phyloP scores from a whole-genome alignment of 2,113 vertebrate species.

The Dasyurus viverrinus region DNA sequence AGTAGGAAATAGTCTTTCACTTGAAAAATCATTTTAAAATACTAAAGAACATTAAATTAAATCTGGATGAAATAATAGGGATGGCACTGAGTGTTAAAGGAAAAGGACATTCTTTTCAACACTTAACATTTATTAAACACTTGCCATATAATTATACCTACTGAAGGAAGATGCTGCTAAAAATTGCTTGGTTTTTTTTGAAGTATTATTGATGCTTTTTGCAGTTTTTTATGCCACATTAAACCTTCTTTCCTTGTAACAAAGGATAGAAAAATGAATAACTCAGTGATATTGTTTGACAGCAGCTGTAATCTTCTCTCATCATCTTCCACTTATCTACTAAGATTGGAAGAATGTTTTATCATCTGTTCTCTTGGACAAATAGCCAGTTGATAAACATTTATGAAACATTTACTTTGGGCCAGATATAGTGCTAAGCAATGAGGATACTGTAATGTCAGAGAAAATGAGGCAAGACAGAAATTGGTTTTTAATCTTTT shows the following conservation, averaged over 20 bases:
- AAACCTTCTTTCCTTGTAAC: background rate
- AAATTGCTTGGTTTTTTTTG: background rate
- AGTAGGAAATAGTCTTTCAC: background rate
- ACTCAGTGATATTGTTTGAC: background rate
- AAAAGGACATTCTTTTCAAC: slow-evolving; percentile 48
- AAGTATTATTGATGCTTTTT: background rate
- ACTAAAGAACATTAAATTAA: slow-evolving; percentile 48
- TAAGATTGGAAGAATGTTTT: background rate
- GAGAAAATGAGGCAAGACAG: too few relatives aligned
- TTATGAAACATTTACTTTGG: background rate
- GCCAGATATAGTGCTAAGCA: background rate
- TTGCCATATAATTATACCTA: slow-evolving; percentile 32
- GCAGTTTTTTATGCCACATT: background rate
- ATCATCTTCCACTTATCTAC: background rate
- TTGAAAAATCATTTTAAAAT: slow-evolving; percentile 24
- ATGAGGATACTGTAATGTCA: background rate
- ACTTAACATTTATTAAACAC: slow-evolving; percentile 58
- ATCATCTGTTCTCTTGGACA: background rate
- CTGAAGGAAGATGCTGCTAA: slow-evolving; percentile 53
- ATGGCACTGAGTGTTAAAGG: slow-evolving; percentile 19
- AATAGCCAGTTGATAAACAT: background rate
- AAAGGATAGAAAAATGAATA: background rate
- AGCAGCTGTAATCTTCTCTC: background rate
- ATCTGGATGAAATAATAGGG: slow-evolving; percentile 26
- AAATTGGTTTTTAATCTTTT: too few relatives aligned